phyloP scores from a whole-genome alignment of 1,140 invertebrate species.

The Sitobion miscanthi region DNA sequence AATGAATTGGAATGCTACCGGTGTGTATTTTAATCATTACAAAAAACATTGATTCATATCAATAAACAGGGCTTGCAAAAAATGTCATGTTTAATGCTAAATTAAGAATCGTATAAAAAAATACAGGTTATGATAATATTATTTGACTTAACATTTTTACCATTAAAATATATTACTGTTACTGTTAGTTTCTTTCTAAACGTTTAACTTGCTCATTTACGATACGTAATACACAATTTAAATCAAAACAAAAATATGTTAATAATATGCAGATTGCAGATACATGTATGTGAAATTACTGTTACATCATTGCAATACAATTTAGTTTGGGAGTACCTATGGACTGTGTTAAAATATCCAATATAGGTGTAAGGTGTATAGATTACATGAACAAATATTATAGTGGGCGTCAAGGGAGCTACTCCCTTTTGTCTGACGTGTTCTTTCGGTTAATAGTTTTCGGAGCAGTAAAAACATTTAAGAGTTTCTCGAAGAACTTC shows the following conservation, averaged over 20 bases:
- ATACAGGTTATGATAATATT: not conserved
- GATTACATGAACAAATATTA: not conserved
- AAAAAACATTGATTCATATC: not conserved
- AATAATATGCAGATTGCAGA: not conserved
- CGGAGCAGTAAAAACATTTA: not conserved
- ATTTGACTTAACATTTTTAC: not conserved
- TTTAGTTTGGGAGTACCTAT: not conserved
- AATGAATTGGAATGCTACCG: too few relatives aligned
- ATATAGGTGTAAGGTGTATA: not conserved
- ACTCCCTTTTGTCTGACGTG: not conserved
- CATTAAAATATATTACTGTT: not conserved
- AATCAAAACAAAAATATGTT: conserved; percentile 9
- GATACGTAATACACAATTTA: not conserved
- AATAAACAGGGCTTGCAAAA: not conserved
- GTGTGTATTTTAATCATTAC: not conserved
- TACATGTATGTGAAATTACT: conserved; percentile 4
- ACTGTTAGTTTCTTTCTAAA: not conserved
- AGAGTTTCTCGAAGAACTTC: not conserved
- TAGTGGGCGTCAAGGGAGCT: not conserved
- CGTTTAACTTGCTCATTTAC: not conserved
- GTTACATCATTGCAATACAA: not conserved
- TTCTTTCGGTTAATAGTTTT: not conserved
- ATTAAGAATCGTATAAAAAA: not conserved
- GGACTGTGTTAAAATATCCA: not conserved
- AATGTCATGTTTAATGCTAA: not conserved